Conservation (phyloP, 2,888 invertebrate species). For the Amphipyra berbera region DNA sequence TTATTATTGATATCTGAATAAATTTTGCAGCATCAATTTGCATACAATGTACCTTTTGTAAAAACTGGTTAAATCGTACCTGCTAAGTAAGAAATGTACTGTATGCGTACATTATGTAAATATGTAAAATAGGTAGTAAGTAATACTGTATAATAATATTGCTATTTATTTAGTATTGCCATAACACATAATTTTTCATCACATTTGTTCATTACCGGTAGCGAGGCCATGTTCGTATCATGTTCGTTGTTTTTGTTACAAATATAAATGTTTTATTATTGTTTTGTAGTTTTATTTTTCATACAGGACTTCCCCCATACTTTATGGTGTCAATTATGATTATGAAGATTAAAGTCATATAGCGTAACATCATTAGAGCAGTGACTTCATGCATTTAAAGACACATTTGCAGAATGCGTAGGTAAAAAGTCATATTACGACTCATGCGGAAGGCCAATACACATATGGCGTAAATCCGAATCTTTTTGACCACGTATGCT, state of each 20-base stretch:
- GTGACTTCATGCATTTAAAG: not conserved
- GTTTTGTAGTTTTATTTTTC: slow-evolving; percentile 35
- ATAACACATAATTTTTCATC: slow-evolving; percentile 45
- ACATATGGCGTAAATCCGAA: no score
- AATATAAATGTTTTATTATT: slow-evolving; percentile 14
- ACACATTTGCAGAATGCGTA: no score
- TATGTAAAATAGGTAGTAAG: slow-evolving; percentile 43
- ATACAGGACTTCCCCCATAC: slow-evolving; percentile 1
- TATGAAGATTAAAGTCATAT: slow-evolving; percentile 8
- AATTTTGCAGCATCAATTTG: not conserved
- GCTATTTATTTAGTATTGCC: slow-evolving; percentile 56
- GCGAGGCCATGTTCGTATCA: slow-evolving; percentile 89
- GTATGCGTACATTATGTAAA: slow-evolving; percentile 48
- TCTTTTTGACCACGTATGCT: no score
- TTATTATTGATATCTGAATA: not conserved
- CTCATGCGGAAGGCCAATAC: no score
- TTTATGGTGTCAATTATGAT: slow-evolving; percentile 12
- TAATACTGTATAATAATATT: slow-evolving; percentile 16
- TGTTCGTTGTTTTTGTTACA: slow-evolving; percentile 41
- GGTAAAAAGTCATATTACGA: no score
- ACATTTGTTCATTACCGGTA: slow-evolving; percentile 40
- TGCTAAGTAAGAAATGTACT: slow-evolving; percentile 29
- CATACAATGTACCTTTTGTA: not conserved
- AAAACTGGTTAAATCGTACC: slow-evolving; percentile 28
- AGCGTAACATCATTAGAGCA: slow-evolving; percentile 4